Conservation (phyloP, 2,888 invertebrate genomes). For the Escarpia spicata region DNA sequence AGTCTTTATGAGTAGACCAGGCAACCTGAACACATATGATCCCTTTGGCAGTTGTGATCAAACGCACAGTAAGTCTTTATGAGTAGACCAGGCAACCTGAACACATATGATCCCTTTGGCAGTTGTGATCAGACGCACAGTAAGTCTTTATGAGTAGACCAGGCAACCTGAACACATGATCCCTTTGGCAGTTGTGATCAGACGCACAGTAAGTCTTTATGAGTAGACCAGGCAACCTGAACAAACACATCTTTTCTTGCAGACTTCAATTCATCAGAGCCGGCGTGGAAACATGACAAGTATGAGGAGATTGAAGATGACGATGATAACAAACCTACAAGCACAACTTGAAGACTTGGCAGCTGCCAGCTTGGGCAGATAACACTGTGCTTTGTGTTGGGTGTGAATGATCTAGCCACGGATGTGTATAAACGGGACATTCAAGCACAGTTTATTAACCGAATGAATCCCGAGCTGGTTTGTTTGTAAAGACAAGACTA, state of each 20-base stretch:
- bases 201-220: too few species aligned
- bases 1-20: too few species aligned
- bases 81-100: too few species aligned
- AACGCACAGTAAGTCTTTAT: too few species aligned
- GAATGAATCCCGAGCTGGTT: neutral
- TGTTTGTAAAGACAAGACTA: neutral
- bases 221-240: too few species aligned
- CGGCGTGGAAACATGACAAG: slow-evolving; percentile 50
- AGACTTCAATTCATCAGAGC: neutral
- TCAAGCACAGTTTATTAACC: neutral
- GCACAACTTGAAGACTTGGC: slow-evolving; percentile 33
- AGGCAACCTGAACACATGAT: slow-evolving; percentile 30
- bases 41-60: too few species aligned
- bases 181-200: too few species aligned
- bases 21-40: slow-evolving; percentile 32
- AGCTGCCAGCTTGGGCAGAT: neutral
- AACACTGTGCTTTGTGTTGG: neutral
- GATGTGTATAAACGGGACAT: neutral
- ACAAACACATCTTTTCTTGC: slow-evolving; percentile 39
- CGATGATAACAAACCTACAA: slow-evolving; percentile 33
- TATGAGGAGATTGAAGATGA: slow-evolving; percentile 44
- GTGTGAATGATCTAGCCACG: neutral
- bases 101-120: too few species aligned
- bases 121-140: too few species aligned
- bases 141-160: too few species aligned